phyloP scores from a whole-genome alignment of 2,888 invertebrate species.

The Tridacna gigas region DNA sequence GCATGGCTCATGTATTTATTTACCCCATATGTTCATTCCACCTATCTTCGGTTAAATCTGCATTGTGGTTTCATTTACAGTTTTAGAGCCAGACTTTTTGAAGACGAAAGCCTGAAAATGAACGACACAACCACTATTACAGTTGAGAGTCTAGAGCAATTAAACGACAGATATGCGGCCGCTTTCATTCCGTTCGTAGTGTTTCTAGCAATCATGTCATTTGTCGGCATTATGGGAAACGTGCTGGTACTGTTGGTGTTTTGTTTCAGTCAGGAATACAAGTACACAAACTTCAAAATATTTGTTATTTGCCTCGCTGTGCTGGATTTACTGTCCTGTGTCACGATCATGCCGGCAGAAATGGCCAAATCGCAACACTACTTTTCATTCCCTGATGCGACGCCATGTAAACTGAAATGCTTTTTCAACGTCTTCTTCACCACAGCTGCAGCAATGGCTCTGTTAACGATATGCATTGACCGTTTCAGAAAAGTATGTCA shows the following conservation, averaged over 20 bases:
- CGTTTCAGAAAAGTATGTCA: constrained; percentile 57
- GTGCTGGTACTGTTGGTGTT: constrained; percentile 48
- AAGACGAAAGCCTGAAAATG: not conserved
- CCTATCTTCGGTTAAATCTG: too few species aligned
- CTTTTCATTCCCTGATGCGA: constrained; percentile 37
- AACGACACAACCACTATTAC: not conserved
- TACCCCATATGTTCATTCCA: too few species aligned
- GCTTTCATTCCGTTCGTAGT: constrained; percentile 48
- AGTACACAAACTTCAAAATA: constrained; percentile 53
- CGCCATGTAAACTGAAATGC: constrained; percentile 57
- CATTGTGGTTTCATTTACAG: too few species aligned
- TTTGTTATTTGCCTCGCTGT: constrained; percentile 52
- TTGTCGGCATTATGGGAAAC: constrained; percentile 55
- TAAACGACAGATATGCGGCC: constrained; percentile 46
- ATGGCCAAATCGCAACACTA: constrained; percentile 48
- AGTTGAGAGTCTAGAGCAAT: constrained; percentile 40
- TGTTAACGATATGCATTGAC: constrained; percentile 56
- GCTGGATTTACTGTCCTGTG: constrained; percentile 51
- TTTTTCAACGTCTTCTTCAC: constrained; percentile 52
- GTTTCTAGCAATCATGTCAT: constrained; percentile 39
- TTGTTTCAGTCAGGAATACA: constrained; percentile 46
- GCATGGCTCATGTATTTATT: too few species aligned
- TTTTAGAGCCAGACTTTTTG: too few species aligned
- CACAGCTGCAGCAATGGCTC: constrained; percentile 38
- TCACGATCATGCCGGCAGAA: constrained; percentile 52